Conservation (phyloP, 1,140 invertebrate genomes). For the Hermetia illucens region DNA sequence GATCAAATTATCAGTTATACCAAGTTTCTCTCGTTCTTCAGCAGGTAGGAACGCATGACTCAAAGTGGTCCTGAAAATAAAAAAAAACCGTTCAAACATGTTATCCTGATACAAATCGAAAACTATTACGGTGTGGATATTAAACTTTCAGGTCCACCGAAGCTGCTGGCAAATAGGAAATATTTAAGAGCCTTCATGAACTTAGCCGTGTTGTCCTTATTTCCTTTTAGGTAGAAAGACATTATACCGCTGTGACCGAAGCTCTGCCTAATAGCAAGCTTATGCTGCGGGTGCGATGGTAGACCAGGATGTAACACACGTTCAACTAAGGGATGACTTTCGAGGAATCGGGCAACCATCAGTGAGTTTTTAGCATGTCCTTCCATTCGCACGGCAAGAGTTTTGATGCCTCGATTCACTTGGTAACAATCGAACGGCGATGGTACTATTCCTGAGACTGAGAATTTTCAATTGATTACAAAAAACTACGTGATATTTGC, state of each 20-base stretch:
- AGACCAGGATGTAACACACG: constrained; percentile 71
- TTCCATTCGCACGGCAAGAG: constrained; percentile 58
- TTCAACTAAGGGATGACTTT: constrained; percentile 52
- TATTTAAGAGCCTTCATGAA: constrained; percentile 67
- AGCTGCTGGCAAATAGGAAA: constrained; percentile 78
- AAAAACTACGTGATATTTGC: constrained; percentile 45
- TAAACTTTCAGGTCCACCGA: constrained; percentile 52
- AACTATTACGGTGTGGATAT: background rate
- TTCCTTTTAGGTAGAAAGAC: constrained; percentile 58
- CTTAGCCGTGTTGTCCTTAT: constrained; percentile 40
- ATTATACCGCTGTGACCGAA: constrained; percentile 70
- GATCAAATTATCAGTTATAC: constrained; percentile 44
- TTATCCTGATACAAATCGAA: background rate
- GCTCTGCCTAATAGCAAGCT: constrained; percentile 53
- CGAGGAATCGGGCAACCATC: constrained; percentile 53
- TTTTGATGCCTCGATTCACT: constrained; percentile 66
- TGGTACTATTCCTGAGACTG: no score
- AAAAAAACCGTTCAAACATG: background rate
- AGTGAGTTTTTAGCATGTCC: constrained; percentile 58
- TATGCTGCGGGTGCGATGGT: constrained; percentile 65
- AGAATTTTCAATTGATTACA: constrained; percentile 29
- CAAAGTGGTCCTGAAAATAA: no score
- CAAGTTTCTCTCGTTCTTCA: constrained; percentile 36
- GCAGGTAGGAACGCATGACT: constrained; percentile 10
- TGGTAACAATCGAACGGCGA: constrained; percentile 71